Conservation (phyloP, 2,797 vertebrate species). For the Hypotaenidia okinawae region DNA sequence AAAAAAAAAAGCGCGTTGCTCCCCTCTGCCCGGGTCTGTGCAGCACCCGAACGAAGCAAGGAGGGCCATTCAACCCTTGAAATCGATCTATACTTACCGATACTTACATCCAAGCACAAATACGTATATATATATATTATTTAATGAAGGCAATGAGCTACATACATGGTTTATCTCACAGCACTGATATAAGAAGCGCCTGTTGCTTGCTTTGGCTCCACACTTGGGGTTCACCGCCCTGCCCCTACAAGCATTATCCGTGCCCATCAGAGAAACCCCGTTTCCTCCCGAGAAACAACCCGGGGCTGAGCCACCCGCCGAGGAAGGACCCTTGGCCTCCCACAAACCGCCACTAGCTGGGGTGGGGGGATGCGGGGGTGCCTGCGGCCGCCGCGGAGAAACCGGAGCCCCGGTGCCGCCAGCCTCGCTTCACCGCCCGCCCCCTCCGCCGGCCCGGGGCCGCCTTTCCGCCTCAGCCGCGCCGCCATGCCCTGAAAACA, state of each 20-base stretch:
- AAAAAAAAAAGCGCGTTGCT: fast-evolving
- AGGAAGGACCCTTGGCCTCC: fast-evolving
- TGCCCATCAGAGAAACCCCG: no score
- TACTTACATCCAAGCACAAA: not conserved
- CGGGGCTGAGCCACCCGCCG: not conserved
- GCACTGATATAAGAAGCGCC: fast-evolving
- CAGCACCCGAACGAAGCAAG: fast-evolving
- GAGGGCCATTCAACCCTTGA: not conserved
- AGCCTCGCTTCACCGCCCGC: no score
- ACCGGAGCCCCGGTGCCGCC: not conserved
- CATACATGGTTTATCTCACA: fast-evolving
- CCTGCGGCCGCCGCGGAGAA: not conserved
- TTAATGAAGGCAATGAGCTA: not conserved
- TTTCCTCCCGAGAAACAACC: fast-evolving
- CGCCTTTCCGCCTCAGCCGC: not conserved
- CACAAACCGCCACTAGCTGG: fast-evolving
- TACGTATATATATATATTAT: no score
- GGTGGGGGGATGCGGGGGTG: fast-evolving
- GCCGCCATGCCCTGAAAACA: constrained; percentile 36
- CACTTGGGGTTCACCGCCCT: fast-evolving
- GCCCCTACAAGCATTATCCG: not conserved
- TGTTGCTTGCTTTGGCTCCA: not conserved
- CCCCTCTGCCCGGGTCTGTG: fast-evolving
- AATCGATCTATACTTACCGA: not conserved
- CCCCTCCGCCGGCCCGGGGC: fast-evolving